Evolutionary conservation across 2,797 vertebrate species (phyloP).

Genomic region (Scleropages formosus): DNA sequence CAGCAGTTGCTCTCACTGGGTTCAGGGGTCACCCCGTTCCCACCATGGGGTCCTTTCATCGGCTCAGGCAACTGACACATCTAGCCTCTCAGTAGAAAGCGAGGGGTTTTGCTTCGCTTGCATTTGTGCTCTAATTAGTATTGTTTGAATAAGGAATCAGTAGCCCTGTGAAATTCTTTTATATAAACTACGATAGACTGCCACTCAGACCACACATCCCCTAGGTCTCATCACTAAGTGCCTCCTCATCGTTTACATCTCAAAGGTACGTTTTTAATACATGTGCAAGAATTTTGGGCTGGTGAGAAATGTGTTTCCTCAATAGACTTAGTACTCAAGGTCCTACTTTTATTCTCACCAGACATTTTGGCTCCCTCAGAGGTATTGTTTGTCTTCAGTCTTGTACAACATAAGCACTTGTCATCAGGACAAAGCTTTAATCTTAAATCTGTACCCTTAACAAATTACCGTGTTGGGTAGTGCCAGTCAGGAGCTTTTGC

Average conservation of each 20-base stretch:
- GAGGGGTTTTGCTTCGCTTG: constrained; percentile 54
- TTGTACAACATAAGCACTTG: constrained; percentile 60
- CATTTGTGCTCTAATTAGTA: constrained; percentile 58
- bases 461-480: constrained; percentile 25
- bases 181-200: constrained; percentile 1
- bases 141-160: constrained; percentile 74
- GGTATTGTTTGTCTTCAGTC: constrained; percentile 50
- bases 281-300: constrained; percentile 67
- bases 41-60: constrained; percentile 77
- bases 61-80: constrained; percentile 66
- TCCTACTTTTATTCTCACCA: constrained; percentile 49
- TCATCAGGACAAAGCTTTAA: constrained; percentile 47
- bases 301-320: constrained; percentile 60
- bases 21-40: constrained; percentile 86
- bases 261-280: constrained; percentile 40
- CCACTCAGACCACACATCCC: background rate
- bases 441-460: constrained; percentile 23
- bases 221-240: background rate
- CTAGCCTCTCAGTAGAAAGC: constrained; percentile 55
- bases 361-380: constrained; percentile 54
- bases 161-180: constrained; percentile 70
- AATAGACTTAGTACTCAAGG: constrained; percentile 53
- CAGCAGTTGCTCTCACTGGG: constrained; percentile 47
- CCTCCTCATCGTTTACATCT: constrained; percentile 33
- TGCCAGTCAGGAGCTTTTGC: constrained; percentile 21